Percentiles rank a stretch among this genome's conserved stretches.
phyloP scores from a whole-genome alignment of 2,888 invertebrate species.

The Eulithis prunata region DNA sequence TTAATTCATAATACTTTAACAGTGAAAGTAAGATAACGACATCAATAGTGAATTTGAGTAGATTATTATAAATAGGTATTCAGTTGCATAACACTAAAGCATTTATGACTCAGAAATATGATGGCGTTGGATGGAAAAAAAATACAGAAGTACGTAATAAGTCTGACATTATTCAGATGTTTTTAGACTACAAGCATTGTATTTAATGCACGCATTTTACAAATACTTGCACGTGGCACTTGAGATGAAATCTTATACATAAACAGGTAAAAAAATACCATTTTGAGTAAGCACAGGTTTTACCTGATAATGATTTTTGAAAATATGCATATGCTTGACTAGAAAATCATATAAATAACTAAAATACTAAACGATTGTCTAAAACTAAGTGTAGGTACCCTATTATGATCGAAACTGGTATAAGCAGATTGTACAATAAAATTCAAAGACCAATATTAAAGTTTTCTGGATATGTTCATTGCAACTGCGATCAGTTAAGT shows the following conservation, averaged over 20 bases:
- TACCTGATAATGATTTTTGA: conserved; percentile 5
- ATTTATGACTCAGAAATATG: conserved; percentile 3
- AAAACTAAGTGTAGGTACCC: background rate
- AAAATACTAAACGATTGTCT: background rate
- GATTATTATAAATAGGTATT: background rate
- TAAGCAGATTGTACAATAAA: too few species aligned
- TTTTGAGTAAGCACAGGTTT: conserved; percentile 7
- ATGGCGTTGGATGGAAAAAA: conserved; percentile 5
- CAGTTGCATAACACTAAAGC: conserved; percentile 2
- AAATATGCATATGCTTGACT: conserved; percentile 7
- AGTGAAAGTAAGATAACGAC: conserved; percentile 4
- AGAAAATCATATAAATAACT: conserved; percentile 9
- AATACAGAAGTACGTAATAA: background rate
- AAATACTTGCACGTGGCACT: conserved; percentile 19
- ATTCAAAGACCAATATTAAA: too few species aligned
- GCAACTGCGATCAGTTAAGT: background rate
- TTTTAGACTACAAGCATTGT: background rate
- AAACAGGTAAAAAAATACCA: conserved; percentile 15
- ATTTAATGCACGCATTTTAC: conserved; percentile 15
- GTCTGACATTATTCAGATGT: background rate
- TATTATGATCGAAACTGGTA: too few species aligned
- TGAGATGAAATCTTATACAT: conserved; percentile 13
- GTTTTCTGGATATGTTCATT: conserved; percentile 2
- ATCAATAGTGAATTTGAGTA: background rate
- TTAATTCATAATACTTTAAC: conserved; percentile 6